Evolutionary conservation across 1,140 invertebrate species (phyloP), one percentile per base, ranked within the genome.

Genomic region (Diabrotica virgifera): DNA sequence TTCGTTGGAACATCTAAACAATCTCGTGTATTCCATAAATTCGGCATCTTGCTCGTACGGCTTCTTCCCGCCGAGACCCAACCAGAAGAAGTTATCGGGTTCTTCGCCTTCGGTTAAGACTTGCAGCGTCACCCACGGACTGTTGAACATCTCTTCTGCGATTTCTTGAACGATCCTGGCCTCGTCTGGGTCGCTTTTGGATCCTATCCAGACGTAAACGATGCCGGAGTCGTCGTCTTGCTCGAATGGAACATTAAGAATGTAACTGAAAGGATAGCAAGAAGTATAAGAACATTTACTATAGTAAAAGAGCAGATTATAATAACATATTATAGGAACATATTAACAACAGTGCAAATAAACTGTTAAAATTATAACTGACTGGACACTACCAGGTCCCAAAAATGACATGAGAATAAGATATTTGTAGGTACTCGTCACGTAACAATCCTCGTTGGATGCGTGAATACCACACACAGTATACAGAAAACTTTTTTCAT

Each of bases 21-120:
- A 82, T 66, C 98, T 84, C 4, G 95, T 96, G 78, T 92, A 93
- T 72, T 95, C 87, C 90, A 99, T 97, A 75, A 92, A 99, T 59
- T 92, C 90, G 0, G 95, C 95, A 78, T 95, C 88, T 65, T 86
- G 85, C 24, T 98, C 96, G 78, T 99, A 98, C 0, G 89, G 87
- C 79, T 97, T 98, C 69, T 90, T 90, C 0, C 95, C 96, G 61
- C 94, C 95, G 9, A 99, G 82, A 24, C 89, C 95, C 52, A 97
- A 89, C 97, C 97, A 99, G 79, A 98, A 99, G 84, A 99, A 99
- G 77, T 98, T 98, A 76, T 98, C 95, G 5, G 97, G 96, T 80
- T 99, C 98, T 78, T 97, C 94, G 37, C 97, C 96, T 85, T 99
- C 97, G 71, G 91, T 93, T 53, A 99, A 81, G 11, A 95, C 88